These are phyloP conservation scores for Actias luna DNA, from an alignment of 2,888 invertebrate genomes.

Conservation along the genomic window DNA sequence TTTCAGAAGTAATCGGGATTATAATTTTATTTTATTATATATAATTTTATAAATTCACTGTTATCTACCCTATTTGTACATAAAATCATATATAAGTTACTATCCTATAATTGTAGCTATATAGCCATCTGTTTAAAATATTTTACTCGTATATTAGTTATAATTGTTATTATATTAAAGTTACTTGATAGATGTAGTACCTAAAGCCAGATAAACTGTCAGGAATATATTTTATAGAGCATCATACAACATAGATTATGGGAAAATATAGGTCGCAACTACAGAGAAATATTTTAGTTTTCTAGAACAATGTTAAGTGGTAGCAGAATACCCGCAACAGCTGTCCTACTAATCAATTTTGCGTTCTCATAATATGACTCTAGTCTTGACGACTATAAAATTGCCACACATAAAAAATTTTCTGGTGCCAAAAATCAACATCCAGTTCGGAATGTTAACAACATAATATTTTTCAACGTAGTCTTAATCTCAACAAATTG, in stretches of 20 bases:
- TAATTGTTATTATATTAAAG: too few species aligned
- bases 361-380: slow-evolving; percentile 66
- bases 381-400: slow-evolving; percentile 71
- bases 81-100: too few species aligned
- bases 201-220: too few species aligned
- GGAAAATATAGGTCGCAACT: slow-evolving; percentile 13
- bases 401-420: slow-evolving; percentile 66
- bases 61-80: too few species aligned
- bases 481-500: slow-evolving; percentile 75
- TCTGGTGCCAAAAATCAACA: slow-evolving; percentile 75
- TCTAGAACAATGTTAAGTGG: slow-evolving; percentile 56
- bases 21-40: too few species aligned
- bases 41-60: too few species aligned
- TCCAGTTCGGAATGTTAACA: slow-evolving; percentile 72
- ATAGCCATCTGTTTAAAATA: too few species aligned
- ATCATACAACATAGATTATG: background rate
- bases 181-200: too few species aligned
- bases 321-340: slow-evolving; percentile 59
- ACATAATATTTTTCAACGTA: slow-evolving; percentile 73
- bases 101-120: too few species aligned
- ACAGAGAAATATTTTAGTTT: slow-evolving; percentile 32
- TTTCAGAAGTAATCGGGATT: too few species aligned
- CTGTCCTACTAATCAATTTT: slow-evolving; percentile 74
- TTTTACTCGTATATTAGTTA: too few species aligned
- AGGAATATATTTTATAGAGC: background rate